phyloP scores from a whole-genome alignment of 2,797 vertebrate genomes.

The Caiman crocodilus region DNA sequence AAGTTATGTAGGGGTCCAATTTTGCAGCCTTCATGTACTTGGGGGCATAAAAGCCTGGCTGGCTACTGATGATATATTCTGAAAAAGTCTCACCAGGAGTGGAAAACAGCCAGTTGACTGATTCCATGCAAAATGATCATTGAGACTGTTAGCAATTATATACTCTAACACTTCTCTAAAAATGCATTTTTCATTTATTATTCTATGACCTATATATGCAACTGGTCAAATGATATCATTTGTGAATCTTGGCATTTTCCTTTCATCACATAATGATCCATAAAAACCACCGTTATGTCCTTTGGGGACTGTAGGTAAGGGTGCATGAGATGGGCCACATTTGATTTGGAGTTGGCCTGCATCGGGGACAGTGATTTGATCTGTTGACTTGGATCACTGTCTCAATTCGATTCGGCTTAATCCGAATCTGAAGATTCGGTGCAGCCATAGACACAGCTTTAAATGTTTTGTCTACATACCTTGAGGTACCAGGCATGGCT shows the following conservation, averaged over 20 bases:
- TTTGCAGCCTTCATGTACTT: not conserved
- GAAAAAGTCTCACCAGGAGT: not conserved
- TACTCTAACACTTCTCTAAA: not conserved
- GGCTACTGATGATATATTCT: not conserved
- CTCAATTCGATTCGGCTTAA: too few relatives aligned
- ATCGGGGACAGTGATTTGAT: too few relatives aligned
- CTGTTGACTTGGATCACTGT: too few relatives aligned
- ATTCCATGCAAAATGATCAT: not conserved
- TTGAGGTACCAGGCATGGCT: too few relatives aligned
- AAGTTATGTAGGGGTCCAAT: not conserved
- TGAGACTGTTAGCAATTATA: not conserved
- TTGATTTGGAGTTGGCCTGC: too few relatives aligned
- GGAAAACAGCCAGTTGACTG: not conserved
- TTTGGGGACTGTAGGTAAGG: too few relatives aligned
- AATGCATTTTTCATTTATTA: not conserved
- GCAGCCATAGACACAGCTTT: too few relatives aligned
- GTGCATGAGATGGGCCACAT: too few relatives aligned
- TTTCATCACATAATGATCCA: not conserved
- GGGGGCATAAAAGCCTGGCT: not conserved
- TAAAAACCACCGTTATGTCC: not conserved
- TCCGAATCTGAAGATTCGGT: too few relatives aligned
- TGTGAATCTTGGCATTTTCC: not conserved
- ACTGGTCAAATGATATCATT: not conserved
- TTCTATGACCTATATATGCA: not conserved
- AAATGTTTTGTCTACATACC: too few relatives aligned